Percentiles rank a stretch among this genome's conserved stretches.
phyloP scores from a whole-genome alignment of 2,113 vertebrate genomes.

The Corythornis cristatus region DNA sequence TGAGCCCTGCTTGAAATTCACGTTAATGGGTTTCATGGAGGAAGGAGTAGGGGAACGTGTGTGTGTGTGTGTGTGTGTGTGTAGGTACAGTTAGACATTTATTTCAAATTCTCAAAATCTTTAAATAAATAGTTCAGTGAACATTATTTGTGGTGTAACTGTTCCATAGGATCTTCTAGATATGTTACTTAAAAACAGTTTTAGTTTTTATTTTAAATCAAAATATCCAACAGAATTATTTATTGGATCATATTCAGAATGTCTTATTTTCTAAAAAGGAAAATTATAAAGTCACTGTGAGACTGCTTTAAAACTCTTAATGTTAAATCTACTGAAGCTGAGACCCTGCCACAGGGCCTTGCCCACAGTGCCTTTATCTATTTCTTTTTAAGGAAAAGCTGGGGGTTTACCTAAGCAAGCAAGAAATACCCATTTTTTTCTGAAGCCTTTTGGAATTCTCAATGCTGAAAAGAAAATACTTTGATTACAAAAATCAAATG shows the following conservation, averaged over 20 bases:
- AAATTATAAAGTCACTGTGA: background rate
- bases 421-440: background rate
- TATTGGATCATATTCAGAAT: background rate
- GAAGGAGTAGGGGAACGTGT: background rate
- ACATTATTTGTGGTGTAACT: background rate
- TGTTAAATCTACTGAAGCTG: background rate
- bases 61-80: background rate
- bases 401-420: background rate
- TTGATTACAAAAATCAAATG: background rate
- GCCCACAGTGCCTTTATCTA: background rate
- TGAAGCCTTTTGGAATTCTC: background rate
- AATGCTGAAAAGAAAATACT: background rate
- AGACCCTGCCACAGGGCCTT: background rate
- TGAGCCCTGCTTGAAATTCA: slow-evolving; percentile 59
- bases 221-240: background rate
- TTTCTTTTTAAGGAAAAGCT: background rate
- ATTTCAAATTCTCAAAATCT: slow-evolving; percentile 9
- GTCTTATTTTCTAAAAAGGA: background rate
- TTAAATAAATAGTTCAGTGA: background rate
- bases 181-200: background rate
- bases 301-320: background rate
- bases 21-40: slow-evolving; percentile 46
- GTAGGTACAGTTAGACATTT: background rate
- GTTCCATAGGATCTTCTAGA: background rate
- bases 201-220: background rate